A percentile compares a stretch with the other conserved stretches of the same genome.
Evolutionary conservation across 2,888 invertebrate species (phyloP).

Genomic region (Platycheirus rosarum): DNA sequence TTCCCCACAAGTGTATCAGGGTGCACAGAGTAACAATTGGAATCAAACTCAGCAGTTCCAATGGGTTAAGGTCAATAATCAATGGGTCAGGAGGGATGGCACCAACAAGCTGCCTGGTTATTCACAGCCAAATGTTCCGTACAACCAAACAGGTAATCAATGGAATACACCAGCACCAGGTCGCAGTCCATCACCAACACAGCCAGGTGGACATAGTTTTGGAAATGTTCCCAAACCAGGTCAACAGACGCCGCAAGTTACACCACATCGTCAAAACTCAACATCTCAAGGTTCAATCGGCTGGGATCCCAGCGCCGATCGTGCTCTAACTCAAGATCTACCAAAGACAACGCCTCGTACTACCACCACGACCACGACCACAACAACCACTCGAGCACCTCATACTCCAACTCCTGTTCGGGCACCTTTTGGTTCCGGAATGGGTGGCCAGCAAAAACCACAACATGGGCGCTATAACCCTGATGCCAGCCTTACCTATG

Average conservation of each 20-base stretch:
- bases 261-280: conserved; percentile 42
- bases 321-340: conserved; percentile 45
- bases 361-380: conserved; percentile 11
- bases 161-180: conserved; percentile 37
- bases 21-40: conserved; percentile 13
- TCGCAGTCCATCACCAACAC: conserved; percentile 12
- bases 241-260: conserved; percentile 18
- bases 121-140: conserved; percentile 57
- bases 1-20: conserved; percentile 37
- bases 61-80: conserved; percentile 63
- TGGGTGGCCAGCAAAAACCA: conserved; percentile 23
- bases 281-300: conserved; percentile 33
- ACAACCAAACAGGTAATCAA: conserved; percentile 46
- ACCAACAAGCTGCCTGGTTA: conserved; percentile 49
- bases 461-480: conserved; percentile 43
- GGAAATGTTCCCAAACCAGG: conserved; percentile 25
- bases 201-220: conserved; percentile 31
- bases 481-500: conserved; percentile 60
- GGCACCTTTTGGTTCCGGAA: conserved; percentile 61
- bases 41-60: conserved; percentile 56
- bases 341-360: conserved; percentile 52
- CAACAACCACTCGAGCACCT: conserved; percentile 41
- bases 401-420: conserved; percentile 14
- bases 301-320: conserved; percentile 62
- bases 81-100: conserved; percentile 62